phyloP scores from a whole-genome alignment of 2,888 invertebrate genomes.

The Eupithecia inturbata region DNA sequence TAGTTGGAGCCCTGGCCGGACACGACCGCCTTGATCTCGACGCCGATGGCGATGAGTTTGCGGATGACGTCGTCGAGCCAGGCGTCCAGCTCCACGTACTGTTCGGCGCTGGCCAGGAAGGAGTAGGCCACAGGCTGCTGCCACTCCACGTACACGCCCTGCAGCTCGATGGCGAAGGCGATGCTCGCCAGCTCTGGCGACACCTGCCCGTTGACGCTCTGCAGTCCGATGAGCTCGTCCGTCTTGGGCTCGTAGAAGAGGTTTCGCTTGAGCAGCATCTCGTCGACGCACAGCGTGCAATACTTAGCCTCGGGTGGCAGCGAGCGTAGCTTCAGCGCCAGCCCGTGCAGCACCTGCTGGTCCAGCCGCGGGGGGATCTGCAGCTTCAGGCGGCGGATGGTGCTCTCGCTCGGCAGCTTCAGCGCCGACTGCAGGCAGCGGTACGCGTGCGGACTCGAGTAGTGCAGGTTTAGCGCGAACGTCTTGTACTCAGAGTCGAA shows the following conservation, averaged over 20 bases:
- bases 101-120: constrained; percentile 40
- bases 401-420: constrained; percentile 43
- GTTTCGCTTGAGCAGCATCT: constrained; percentile 47
- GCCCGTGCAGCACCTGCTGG: constrained; percentile 37
- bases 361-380: constrained; percentile 34
- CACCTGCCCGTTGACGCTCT: constrained; percentile 46
- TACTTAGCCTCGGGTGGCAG: constrained; percentile 37
- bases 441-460: constrained; percentile 46
- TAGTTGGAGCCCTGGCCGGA: constrained; percentile 35
- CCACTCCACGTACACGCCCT: constrained; percentile 34
- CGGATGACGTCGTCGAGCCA: constrained; percentile 36
- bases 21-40: constrained; percentile 32
- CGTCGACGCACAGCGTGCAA: constrained; percentile 46
- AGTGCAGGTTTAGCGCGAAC: constrained; percentile 46
- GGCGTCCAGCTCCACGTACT: constrained; percentile 44
- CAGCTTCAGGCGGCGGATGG: constrained; percentile 40
- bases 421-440: constrained; percentile 41
- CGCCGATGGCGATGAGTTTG: constrained; percentile 26
- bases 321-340: constrained; percentile 33
- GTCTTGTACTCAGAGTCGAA: constrained; percentile 40
- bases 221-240: constrained; percentile 47
- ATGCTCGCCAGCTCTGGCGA: constrained; percentile 29
- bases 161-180: constrained; percentile 29
- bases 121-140: constrained; percentile 35
- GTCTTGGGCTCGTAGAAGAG: constrained; percentile 43